Evolutionary conservation across 2,888 invertebrate species (phyloP).

Genomic region (Machimus atricapillus): DNA sequence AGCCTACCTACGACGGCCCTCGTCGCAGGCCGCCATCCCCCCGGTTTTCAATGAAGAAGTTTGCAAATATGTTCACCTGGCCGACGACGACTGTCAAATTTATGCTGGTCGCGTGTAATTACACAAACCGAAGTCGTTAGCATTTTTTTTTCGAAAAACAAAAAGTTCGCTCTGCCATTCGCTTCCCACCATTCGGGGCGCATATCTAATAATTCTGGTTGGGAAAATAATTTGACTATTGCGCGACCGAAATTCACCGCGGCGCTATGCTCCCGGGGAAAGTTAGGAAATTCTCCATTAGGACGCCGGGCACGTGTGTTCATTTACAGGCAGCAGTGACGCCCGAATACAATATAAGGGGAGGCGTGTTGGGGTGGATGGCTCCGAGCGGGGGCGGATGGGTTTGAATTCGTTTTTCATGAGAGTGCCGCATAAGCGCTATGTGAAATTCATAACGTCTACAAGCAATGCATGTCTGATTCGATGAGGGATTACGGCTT

Average conservation of each 20-base stretch:
- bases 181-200: neutral
- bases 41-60: neutral
- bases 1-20: neutral
- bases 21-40: neutral
- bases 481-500: conserved; percentile 6
- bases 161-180: neutral
- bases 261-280: neutral
- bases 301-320: conserved; percentile 2
- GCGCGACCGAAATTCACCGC: conserved; percentile 5
- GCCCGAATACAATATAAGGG: neutral
- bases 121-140: conserved; percentile 3
- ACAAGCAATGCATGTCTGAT: conserved; percentile 6
- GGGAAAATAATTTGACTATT: conserved; percentile 18
- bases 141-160: conserved; percentile 3
- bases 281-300: conserved; percentile 5
- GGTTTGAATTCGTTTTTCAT: conserved; percentile 23
- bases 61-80: conserved; percentile 7
- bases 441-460: conserved; percentile 23
- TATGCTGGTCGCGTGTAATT: conserved; percentile 34
- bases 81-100: neutral
- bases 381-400: neutral
- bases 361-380: neutral
- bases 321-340: conserved; percentile 14
- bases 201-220: conserved; percentile 13
- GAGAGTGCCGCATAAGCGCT: neutral